These are phyloP conservation scores for Leptinotarsa haldemani DNA, from an alignment of 2,888 invertebrate species.

Conservation along the genomic window DNA sequence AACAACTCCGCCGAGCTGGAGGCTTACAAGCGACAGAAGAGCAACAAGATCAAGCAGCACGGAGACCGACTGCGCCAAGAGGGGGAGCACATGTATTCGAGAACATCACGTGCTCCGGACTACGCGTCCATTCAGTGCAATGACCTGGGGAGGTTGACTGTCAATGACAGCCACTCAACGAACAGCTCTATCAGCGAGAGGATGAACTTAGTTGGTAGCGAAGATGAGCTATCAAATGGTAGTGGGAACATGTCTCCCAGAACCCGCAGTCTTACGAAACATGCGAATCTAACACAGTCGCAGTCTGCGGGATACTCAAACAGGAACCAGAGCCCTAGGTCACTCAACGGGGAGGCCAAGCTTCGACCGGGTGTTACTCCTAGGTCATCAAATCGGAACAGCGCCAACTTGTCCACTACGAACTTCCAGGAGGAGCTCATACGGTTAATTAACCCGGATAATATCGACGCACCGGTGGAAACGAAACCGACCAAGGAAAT, in stretches of 20 bases:
- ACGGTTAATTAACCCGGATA: constrained; percentile 83
- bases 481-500: constrained; percentile 52
- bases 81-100: constrained; percentile 63
- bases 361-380: constrained; percentile 67
- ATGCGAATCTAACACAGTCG: constrained; percentile 52
- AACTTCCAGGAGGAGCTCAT: constrained; percentile 89
- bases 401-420: constrained; percentile 72
- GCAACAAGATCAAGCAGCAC: constrained; percentile 58
- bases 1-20: constrained; percentile 63
- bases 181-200: constrained; percentile 69
- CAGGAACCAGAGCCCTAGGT: constrained; percentile 73
- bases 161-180: constrained; percentile 67
- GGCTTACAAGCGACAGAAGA: constrained; percentile 60
- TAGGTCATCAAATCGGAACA: constrained; percentile 70
- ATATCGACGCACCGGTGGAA: constrained; percentile 63
- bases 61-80: constrained; percentile 65
- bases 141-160: constrained; percentile 59
- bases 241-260: constrained; percentile 69
- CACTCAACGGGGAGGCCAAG: constrained; percentile 71
- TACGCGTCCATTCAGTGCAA: constrained; percentile 52
- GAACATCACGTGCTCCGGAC: constrained; percentile 45
- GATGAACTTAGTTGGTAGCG: constrained; percentile 66
- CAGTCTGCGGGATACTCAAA: constrained; percentile 55
- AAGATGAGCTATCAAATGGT: constrained; percentile 71
- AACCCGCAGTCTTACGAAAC: constrained; percentile 66